Conservation (phyloP, 2,888 invertebrate genomes). For the Argyresthia goedartella region DNA sequence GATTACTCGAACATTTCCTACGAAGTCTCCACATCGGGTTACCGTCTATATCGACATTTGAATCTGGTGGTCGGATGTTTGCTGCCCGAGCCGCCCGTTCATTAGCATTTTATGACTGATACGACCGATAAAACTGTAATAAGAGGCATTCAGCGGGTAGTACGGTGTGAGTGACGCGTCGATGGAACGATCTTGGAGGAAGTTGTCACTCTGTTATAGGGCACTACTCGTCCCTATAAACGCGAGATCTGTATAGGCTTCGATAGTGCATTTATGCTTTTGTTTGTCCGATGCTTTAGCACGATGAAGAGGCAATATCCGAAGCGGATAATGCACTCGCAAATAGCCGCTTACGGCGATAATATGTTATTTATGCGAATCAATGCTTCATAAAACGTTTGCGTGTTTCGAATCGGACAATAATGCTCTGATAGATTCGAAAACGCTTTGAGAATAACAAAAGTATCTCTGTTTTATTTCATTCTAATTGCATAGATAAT, state of each 20-base stretch:
- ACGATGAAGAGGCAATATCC: slow-evolving; percentile 20
- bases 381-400: slow-evolving; percentile 21
- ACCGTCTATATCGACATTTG: slow-evolving; percentile 67
- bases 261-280: slow-evolving; percentile 38
- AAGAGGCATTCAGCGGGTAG: slow-evolving; percentile 64
- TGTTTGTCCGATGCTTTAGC: slow-evolving; percentile 35
- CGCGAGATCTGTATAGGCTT: slow-evolving; percentile 49
- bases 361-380: slow-evolving; percentile 9
- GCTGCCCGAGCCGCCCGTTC: slow-evolving; percentile 57
- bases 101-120: slow-evolving; percentile 71
- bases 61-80: slow-evolving; percentile 69
- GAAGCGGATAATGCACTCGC: slow-evolving; percentile 8
- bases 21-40: slow-evolving; percentile 67
- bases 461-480: background rate
- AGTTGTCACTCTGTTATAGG: slow-evolving; percentile 48
- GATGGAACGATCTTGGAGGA: slow-evolving; percentile 24
- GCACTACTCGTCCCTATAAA: slow-evolving; percentile 39
- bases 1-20: slow-evolving; percentile 62
- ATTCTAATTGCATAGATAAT: background rate
- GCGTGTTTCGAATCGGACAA: slow-evolving; percentile 11
- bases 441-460: background rate
- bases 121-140: slow-evolving; percentile 69
- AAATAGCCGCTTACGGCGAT: background rate
- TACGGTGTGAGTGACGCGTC: slow-evolving; percentile 55
- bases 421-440: background rate